Evolutionary conservation across 2,113 vertebrate genomes (phyloP), one percentile per base, ranked within the genome.

Genomic region (Mohoua ochrocephala): DNA sequence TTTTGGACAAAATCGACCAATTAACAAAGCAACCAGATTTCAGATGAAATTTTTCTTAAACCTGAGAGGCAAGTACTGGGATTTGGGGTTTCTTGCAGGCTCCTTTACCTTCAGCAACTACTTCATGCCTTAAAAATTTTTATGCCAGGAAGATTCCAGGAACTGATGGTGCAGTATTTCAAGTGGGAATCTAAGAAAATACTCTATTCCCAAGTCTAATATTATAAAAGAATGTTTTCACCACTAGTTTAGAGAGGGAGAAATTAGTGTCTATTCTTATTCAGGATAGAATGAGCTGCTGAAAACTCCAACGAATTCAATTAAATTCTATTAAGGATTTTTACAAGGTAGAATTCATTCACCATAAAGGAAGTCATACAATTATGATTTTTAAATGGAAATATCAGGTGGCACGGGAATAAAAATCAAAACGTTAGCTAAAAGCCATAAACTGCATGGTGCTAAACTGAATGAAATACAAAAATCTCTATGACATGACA

Each of bases 361-460:
- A 65, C 64, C 19, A 59, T 60, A 86, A 70, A 87, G 15, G 19
- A 87, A 83, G 21, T 63, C 24, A 86, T 63, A 37, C 13, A 42
- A 83, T 65, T 85, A 65, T 76, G 63, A 88, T 79, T 94, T 94
- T 94, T 87, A 82, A 96, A 84, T 77, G 27, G 24, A 42, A 42
- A 21, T 77, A 54, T 63, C 39, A 84, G 30, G 30, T 77, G n/a
- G 20, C 47, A 77, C 4, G 3, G n/a, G 27, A 93, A 37, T 59
- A 85, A 93, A 91, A 89, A 82, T 75, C 65, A 82, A 93, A 94
- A 35, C 7, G 60, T 47, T 47, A 82, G 10, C 71, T 70, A 68
- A 89, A 89, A 84, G 44, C 44, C 78, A 84, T 87, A 96, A 91
- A 88, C 42, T 89, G 17, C 39, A 44, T 8, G 6, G 49, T 49